A percentile compares a stretch with the other conserved stretches of the same genome.
Conservation (phyloP, 2,797 vertebrate species). For the Malurus splendens region DNA sequence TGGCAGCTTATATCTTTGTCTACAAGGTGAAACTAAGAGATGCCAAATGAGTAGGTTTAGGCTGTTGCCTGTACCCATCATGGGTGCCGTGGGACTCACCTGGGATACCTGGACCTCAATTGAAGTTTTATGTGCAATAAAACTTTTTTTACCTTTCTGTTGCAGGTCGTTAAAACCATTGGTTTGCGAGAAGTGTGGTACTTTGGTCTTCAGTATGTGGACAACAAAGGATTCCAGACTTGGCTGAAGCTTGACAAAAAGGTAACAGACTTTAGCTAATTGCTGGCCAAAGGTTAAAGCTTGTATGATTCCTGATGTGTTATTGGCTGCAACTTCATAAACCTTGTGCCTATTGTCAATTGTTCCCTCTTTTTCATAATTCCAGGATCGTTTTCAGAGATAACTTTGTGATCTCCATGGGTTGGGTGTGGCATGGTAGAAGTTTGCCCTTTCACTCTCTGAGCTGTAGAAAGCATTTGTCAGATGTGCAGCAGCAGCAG, state of each 20-base stretch:
- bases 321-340: neutral
- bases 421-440: neutral
- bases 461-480: neutral
- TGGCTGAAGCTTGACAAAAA: slow-evolving; percentile 98
- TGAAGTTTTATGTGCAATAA: neutral
- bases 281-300: slow-evolving; percentile 11
- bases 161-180: slow-evolving; percentile 94
- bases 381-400: neutral
- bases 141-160: neutral
- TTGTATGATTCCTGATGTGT: neutral
- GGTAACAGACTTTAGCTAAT: slow-evolving; percentile 67
- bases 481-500: neutral
- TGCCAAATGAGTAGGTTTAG: neutral
- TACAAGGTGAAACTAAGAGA: neutral
- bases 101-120: neutral
- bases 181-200: slow-evolving; percentile 95
- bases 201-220: slow-evolving; percentile 92
- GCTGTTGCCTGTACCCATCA: neutral
- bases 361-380: neutral
- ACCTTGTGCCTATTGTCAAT: neutral
- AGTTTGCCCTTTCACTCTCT: neutral
- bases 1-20: neutral
- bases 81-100: neutral
- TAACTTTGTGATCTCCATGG: neutral
- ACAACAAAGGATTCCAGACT: slow-evolving; percentile 87